These are phyloP conservation scores for Ceyx cyanopectus DNA, from an alignment of 2,113 vertebrate genomes.

Conservation along the genomic window DNA sequence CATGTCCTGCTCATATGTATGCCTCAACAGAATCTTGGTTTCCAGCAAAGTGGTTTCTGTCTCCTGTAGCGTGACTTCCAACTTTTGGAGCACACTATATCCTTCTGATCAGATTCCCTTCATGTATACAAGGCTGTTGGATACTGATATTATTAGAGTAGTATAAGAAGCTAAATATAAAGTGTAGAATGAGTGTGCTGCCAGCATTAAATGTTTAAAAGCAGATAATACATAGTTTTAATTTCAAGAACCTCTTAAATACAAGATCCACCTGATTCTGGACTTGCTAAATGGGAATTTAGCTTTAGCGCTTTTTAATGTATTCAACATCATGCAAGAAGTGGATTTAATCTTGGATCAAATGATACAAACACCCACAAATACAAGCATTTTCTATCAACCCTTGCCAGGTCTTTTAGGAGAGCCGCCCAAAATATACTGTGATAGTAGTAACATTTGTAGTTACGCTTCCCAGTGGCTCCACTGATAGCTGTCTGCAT, in stretches of 20 bases:
- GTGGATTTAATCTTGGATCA: conserved; percentile 2
- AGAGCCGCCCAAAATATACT: neutral
- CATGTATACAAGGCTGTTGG: rapidly evolving
- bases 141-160: neutral
- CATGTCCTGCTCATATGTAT: neutral
- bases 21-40: neutral
- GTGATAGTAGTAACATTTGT: neutral
- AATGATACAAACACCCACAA: neutral
- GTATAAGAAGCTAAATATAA: neutral
- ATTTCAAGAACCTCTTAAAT: neutral
- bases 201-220: neutral
- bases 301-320: neutral
- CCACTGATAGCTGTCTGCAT: neutral
- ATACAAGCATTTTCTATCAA: conserved; percentile 1
- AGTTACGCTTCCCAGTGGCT: neutral
- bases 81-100: neutral
- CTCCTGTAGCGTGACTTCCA: neutral
- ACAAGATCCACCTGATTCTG: neutral
- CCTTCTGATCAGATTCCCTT: neutral
- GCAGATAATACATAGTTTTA: neutral
- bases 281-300: neutral
- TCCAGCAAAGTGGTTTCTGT: neutral
- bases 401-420: neutral
- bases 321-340: neutral
- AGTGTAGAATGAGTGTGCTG: neutral